A percentile compares a stretch with the other conserved stretches of the same genome.
These are phyloP conservation scores for Pteropus rufus DNA, from an alignment of 2,797 vertebrate species.

Conservation along the genomic window DNA sequence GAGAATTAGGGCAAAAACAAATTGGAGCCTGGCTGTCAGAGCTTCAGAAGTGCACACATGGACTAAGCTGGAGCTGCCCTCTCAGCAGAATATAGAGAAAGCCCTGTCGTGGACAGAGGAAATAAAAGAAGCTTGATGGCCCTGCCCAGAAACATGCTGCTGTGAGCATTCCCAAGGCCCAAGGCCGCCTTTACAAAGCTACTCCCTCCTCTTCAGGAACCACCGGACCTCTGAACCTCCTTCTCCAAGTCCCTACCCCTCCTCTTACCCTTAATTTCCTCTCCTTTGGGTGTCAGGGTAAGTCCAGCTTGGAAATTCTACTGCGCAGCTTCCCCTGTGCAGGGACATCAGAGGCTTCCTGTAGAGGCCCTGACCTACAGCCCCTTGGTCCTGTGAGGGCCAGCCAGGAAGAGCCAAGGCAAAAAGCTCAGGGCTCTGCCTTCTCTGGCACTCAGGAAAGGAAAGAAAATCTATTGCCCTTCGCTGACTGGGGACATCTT, in stretches of 20 bases:
- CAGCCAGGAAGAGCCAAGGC: background rate
- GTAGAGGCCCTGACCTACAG: background rate
- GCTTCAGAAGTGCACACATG: background rate
- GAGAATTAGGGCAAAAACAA: background rate
- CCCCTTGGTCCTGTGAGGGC: background rate
- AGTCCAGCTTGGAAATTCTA: background rate
- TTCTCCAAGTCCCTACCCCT: background rate
- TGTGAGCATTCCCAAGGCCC: background rate
- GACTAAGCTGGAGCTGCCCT: background rate
- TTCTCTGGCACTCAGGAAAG: background rate
- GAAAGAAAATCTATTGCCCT: background rate
- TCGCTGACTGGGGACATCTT: background rate
- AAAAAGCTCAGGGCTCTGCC: background rate
- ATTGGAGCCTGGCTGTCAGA: background rate
- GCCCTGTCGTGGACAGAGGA: background rate
- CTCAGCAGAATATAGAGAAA: background rate
- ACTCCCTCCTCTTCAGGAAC: background rate
- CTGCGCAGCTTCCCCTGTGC: background rate
- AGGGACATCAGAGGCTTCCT: background rate
- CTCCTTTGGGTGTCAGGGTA: background rate
- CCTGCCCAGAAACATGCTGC: background rate
- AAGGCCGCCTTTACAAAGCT: background rate
- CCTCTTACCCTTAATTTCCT: background rate
- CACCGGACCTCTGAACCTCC: background rate
- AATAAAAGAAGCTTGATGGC: background rate